phyloP scores from a whole-genome alignment of 2,797 vertebrate species.

The Arremon aurantiirostris region DNA sequence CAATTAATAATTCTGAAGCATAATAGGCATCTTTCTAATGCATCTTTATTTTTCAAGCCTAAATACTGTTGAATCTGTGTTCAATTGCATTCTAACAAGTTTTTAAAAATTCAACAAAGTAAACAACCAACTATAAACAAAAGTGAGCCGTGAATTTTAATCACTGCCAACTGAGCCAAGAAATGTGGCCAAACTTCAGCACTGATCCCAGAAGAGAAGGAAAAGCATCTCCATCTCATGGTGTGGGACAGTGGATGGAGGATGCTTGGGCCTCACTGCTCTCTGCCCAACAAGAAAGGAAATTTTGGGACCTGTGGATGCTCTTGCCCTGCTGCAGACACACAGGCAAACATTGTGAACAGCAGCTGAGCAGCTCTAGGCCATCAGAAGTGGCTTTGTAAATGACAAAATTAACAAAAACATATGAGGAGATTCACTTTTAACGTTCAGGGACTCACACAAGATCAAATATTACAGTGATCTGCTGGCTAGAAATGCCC shows the following conservation, averaged over 20 bases:
- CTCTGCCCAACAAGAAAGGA: background rate
- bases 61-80: conserved; percentile 74
- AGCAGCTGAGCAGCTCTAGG: background rate
- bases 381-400: background rate
- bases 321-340: background rate
- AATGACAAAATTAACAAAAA: conserved; percentile 23
- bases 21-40: conserved; percentile 85
- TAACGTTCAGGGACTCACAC: background rate
- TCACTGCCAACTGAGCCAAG: conserved; percentile 21
- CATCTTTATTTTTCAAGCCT: conserved; percentile 81
- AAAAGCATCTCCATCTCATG: background rate
- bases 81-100: conserved; percentile 75
- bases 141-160: conserved; percentile 67
- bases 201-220: background rate
- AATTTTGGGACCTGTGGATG: background rate
- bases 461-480: conserved; percentile 34
- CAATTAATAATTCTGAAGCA: conserved; percentile 93
- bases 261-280: background rate
- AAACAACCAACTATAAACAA: conserved; percentile 74
- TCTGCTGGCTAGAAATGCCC: conserved; percentile 37
- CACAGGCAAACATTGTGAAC: fast-evolving
- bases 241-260: background rate
- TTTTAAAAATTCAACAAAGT: conserved; percentile 77
- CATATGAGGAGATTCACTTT: background rate
- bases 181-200: conserved; percentile 28